A percentile compares a stretch with the other conserved stretches of the same genome.
These are phyloP conservation scores for Harpalus rufipes DNA, from an alignment of 2,888 invertebrate species.

Conservation along the genomic window DNA sequence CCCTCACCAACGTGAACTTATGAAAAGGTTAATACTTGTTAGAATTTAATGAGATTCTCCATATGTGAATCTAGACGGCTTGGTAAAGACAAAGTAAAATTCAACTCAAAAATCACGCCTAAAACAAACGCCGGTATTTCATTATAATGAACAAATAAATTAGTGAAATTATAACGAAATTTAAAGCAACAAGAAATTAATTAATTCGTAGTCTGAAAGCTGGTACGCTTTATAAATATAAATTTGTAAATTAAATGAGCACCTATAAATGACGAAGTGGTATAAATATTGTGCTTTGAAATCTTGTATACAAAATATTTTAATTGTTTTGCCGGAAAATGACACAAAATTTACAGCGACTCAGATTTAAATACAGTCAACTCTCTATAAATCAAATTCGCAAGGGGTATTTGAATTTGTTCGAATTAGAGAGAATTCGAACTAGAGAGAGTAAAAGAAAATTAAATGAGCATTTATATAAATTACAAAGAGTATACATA, in stretches of 20 bases:
- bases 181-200: conserved; percentile 43
- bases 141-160: conserved; percentile 16
- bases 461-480: no score
- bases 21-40: conserved; percentile 32
- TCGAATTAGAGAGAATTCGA: no score
- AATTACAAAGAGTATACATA: no score
- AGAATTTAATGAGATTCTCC: conserved; percentile 12
- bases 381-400: no score
- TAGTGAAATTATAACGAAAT: conserved; percentile 39
- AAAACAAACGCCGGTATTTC: neutral
- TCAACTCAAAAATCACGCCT: neutral
- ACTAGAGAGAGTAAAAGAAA: no score
- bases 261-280: conserved; percentile 7
- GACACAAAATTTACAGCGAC: neutral
- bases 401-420: no score
- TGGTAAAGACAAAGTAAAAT: neutral
- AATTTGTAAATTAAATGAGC: conserved; percentile 34
- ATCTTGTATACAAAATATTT: neutral
- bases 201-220: conserved; percentile 38
- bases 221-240: conserved; percentile 24
- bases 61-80: neutral
- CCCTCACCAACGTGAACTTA: neutral
- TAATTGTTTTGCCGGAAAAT: neutral
- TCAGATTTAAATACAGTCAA: no score
- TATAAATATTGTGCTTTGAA: conserved; percentile 30